These are phyloP conservation scores for Saccostrea echinata DNA, from an alignment of 1,140 invertebrate species.

Conservation along the genomic window DNA sequence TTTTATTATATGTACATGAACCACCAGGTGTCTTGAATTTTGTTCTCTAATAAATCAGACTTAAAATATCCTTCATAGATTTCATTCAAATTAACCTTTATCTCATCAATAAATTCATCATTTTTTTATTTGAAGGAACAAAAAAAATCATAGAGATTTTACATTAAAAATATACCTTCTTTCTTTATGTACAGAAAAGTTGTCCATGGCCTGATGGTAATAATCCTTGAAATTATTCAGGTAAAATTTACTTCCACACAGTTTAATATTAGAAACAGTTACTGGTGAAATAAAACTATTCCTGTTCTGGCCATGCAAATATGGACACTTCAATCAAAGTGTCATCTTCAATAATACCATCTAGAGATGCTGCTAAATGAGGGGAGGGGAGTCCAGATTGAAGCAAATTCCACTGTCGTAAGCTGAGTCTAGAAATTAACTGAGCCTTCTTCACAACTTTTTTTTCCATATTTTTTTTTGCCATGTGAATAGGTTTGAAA, in stretches of 20 bases:
- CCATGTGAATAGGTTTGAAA: constrained; percentile 55
- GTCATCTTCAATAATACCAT: constrained; percentile 54
- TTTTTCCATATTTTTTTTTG: constrained; percentile 57
- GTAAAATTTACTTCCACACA: constrained; percentile 10
- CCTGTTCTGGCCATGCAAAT: constrained; percentile 47
- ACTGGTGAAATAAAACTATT: constrained; percentile 44
- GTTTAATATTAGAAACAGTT: constrained; percentile 54
- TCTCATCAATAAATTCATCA: constrained; percentile 34
- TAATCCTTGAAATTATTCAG: constrained; percentile 54
- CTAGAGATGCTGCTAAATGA: constrained; percentile 59
- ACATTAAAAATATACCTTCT: constrained; percentile 47
- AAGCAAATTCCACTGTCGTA: constrained; percentile 51
- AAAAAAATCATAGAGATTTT: constrained; percentile 50
- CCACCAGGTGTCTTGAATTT: constrained; percentile 56
- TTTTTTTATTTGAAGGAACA: not conserved
- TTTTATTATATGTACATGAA: not conserved
- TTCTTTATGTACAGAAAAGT: constrained; percentile 48
- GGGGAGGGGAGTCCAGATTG: constrained; percentile 43
- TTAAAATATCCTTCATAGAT: constrained; percentile 56
- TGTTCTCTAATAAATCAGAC: constrained; percentile 47
- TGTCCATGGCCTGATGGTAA: constrained; percentile 61
- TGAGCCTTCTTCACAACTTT: constrained; percentile 46
- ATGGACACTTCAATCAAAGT: constrained; percentile 58
- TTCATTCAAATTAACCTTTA: constrained; percentile 13
- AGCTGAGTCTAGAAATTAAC: constrained; percentile 35